Percentiles rank a stretch among this genome's conserved stretches.
These are phyloP conservation scores for Rhyzopertha dominica DNA, from an alignment of 1,140 invertebrate species.

Conservation along the genomic window DNA sequence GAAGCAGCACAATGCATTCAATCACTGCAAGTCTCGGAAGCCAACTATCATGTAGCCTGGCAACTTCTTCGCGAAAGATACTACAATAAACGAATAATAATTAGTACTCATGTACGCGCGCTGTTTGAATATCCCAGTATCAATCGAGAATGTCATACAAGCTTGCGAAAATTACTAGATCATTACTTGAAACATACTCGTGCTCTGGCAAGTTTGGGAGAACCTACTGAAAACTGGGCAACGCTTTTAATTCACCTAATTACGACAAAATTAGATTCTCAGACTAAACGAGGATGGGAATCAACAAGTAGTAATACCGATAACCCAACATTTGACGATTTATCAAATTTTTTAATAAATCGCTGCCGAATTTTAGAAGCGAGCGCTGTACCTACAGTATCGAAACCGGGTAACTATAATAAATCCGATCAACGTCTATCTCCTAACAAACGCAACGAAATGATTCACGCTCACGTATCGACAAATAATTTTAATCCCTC, in stretches of 20 bases:
- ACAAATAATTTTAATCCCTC: too few species aligned
- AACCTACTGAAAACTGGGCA: background rate
- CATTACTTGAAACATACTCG: background rate
- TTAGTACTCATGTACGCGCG: background rate
- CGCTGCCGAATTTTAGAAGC: conserved; percentile 2
- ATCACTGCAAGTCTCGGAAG: background rate
- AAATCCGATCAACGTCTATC: too few species aligned
- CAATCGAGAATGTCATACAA: background rate
- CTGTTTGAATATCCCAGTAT: background rate
- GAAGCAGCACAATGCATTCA: conserved; percentile 13
- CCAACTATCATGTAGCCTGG: conserved; percentile 2
- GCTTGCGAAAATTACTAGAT: conserved; percentile 2
- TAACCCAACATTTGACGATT: conserved; percentile 8
- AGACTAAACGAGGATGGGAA: conserved; percentile 5
- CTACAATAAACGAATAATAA: conserved; percentile 5
- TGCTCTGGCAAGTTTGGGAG: background rate
- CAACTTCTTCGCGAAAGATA: background rate
- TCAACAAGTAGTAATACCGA: too few species aligned
- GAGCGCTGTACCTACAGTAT: too few species aligned
- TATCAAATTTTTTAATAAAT: conserved; percentile 2
- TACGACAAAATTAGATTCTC: background rate
- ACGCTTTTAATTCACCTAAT: background rate
- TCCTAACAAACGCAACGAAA: too few species aligned
- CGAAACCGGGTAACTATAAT: too few species aligned
- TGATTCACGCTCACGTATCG: too few species aligned